Conservation (phyloP, 2,797 vertebrate species). For the Hirundo rustica region DNA sequence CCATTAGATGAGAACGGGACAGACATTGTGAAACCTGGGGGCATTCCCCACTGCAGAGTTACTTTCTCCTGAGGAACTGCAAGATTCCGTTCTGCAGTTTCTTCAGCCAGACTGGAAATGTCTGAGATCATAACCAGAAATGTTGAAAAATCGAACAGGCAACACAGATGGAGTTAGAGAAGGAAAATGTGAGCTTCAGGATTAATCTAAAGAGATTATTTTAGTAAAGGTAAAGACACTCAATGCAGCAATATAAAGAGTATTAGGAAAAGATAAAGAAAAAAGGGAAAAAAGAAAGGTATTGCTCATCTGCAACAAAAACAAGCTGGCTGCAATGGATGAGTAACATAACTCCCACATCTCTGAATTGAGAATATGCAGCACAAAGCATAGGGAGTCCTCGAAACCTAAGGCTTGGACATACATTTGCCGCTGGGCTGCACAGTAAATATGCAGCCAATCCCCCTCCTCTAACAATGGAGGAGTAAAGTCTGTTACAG, state of each 20-base stretch:
- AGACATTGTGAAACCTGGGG: neutral
- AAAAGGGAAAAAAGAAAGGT: neutral
- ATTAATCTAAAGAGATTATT: neutral
- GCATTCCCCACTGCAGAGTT: neutral
- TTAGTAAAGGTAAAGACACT: neutral
- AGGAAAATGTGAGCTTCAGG: neutral
- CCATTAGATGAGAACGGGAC: neutral
- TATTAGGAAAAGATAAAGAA: neutral
- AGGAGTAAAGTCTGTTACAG: neutral
- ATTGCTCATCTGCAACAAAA: constrained; percentile 21
- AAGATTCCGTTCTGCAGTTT: neutral
- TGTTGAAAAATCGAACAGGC: neutral
- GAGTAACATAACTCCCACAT: constrained; percentile 28
- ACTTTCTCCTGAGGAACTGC: neutral
- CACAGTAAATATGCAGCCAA: neutral
- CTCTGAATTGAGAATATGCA: neutral
- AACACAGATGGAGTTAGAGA: neutral
- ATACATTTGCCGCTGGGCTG: neutral
- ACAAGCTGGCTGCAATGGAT: neutral
- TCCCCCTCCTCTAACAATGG: neutral
- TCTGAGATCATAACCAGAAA: neutral
- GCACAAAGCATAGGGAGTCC: neutral
- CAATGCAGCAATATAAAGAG: neutral
- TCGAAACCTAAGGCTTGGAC: constrained; percentile 22
- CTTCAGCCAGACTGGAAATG: neutral